These are phyloP conservation scores for Anser cygnoides DNA, from an alignment of 2,113 vertebrate genomes.

Conservation along the genomic window DNA sequence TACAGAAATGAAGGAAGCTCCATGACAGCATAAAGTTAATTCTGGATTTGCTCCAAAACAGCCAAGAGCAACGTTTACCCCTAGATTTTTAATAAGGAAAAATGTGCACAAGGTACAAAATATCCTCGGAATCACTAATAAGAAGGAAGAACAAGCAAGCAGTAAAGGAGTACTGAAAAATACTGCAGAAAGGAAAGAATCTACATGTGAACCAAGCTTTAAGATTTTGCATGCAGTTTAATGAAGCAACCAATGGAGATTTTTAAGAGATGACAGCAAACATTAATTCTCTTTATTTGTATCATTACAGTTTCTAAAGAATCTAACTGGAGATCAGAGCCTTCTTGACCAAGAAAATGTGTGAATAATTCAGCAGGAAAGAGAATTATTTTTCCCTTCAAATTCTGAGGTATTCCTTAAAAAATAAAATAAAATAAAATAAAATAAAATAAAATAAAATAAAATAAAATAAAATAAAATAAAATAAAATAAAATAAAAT, in stretches of 20 bases:
- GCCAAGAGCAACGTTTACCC: constrained; percentile 42
- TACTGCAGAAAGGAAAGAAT: background rate
- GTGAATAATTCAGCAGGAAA: background rate
- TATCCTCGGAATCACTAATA: constrained; percentile 25
- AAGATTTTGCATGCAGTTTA: constrained; percentile 18
- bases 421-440: no score
- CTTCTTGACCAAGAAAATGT: background rate
- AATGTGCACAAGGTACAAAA: constrained; percentile 32
- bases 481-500: no score
- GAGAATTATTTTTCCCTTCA: background rate
- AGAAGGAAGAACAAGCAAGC: constrained; percentile 31
- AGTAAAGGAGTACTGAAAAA: background rate
- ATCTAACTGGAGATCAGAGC: background rate
- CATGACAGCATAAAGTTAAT: constrained; percentile 46
- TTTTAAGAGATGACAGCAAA: constrained; percentile 39
- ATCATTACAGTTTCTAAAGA: background rate
- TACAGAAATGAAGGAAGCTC: constrained; percentile 50
- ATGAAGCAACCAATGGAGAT: constrained; percentile 25
- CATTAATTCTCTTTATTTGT: constrained; percentile 31
- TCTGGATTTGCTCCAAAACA: constrained; percentile 51
- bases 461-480: no score
- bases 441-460: no score
- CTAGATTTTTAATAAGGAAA: constrained; percentile 51
- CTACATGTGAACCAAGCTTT: background rate
- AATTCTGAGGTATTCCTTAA: background rate